Base-by-base conservation (phyloP, 2,113 vertebrate genomes). In the Spheniscus mendiculus region DNA sequence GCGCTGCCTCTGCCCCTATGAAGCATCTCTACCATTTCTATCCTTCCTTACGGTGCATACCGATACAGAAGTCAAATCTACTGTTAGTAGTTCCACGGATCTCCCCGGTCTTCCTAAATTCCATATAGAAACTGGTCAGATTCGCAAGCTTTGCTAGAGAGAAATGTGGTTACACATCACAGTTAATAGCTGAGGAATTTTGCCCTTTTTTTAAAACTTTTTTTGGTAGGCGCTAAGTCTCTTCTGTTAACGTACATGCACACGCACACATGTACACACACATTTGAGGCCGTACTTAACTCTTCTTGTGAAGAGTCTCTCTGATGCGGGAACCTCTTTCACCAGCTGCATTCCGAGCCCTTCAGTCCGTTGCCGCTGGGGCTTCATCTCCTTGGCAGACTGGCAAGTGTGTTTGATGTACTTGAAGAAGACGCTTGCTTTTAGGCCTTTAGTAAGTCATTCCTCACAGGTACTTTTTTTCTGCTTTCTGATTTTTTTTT, bases 201-300 rank as follows among this genome's bases (percentile, higher is more conserved):
- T 15, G 30, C 22, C 19, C 6, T 50, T 49, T 67, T 67, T 42
- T 40, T 6, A 7, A 21, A 8, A 40, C 42, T 74, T 14, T 30
- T 55, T n/a, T 38, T 62, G 23, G 36, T 25, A 19, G 55, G 25
- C 62, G 50, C 32, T 8, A 15, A 13, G 34, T 49, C 26, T 45
- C 19, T 77, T 38, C 42, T 58, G 13, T 34, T 69, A 20, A 55
- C 1, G 2, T 16, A 15, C 26, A 6, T 3, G 49, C 4, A 12
- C 17, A 21, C 9, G 16, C 27, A 44, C 19, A 26, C 10, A 1
- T 9, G 27, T 50, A 13, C 9, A 2, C 7, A 22, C 2, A 6
- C 21, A 14, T 29, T 19, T 55, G 44, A 84, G 56, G 59, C 59
- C 7, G 11, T 34, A 19, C 21, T 47, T 56, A 4, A 34, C n/a